Percentiles rank a stretch among this genome's conserved stretches.
phyloP scores from a whole-genome alignment of 2,113 vertebrate species.

The Callorhinus ursinus region DNA sequence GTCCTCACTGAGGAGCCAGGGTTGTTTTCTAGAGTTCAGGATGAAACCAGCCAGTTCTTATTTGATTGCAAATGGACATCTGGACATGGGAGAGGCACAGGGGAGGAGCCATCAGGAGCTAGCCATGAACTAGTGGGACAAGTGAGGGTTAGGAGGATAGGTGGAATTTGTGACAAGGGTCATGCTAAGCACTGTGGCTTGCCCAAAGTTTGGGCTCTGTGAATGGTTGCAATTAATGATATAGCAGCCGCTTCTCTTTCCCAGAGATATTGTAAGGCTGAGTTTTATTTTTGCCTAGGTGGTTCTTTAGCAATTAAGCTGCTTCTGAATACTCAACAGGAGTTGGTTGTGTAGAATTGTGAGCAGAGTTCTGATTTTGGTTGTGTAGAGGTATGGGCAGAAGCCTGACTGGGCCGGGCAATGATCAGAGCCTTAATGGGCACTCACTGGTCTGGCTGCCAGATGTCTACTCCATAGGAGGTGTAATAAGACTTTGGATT shows the following conservation, averaged over 20 bases:
- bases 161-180: not conserved
- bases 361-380: not conserved
- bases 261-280: not conserved
- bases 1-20: not conserved
- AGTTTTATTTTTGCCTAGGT: conserved; percentile 9
- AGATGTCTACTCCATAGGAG: not conserved
- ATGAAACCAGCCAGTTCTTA: not conserved
- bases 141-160: not conserved
- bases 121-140: not conserved
- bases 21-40: conserved; percentile 1
- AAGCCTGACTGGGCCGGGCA: not conserved
- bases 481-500: not conserved
- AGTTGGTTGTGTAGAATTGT: not conserved
- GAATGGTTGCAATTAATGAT: not conserved
- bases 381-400: not conserved
- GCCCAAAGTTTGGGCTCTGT: not conserved
- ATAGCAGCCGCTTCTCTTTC: not conserved
- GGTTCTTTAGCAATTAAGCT: not conserved
- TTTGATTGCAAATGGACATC: not conserved
- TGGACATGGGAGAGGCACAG: not conserved
- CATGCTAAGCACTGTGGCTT: not conserved
- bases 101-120: not conserved
- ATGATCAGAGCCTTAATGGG: not conserved
- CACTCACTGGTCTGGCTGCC: not conserved
- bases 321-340: not conserved